A percentile compares a stretch with the other conserved stretches of the same genome.
These are phyloP conservation scores for Archips crataeganus DNA, from an alignment of 2,888 invertebrate species.

Conservation along the genomic window DNA sequence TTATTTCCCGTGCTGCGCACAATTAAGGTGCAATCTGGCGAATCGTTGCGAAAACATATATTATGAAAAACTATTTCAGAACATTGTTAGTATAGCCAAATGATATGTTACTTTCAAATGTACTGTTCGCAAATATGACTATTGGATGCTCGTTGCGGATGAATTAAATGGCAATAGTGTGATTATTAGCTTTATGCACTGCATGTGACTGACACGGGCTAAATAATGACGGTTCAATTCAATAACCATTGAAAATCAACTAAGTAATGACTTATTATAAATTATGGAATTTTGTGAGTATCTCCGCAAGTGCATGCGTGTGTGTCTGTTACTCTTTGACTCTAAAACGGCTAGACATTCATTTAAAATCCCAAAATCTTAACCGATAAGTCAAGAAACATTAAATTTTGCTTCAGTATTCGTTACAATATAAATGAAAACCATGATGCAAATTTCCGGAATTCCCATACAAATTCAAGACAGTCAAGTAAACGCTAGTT, in stretches of 20 bases:
- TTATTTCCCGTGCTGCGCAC: conserved; percentile 60
- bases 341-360: too few species aligned
- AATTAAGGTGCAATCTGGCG: conserved; percentile 67
- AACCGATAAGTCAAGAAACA: too few species aligned
- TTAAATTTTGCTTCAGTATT: too few species aligned
- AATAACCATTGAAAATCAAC: neutral
- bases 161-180: neutral
- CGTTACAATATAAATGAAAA: too few species aligned
- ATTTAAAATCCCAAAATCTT: too few species aligned
- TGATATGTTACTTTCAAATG: conserved; percentile 80
- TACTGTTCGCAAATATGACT: conserved; percentile 53
- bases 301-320: too few species aligned
- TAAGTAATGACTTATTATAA: too few species aligned
- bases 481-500: too few species aligned
- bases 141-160: neutral
- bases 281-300: too few species aligned
- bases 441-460: too few species aligned
- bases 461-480: too few species aligned
- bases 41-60: conserved; percentile 46
- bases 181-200: neutral
- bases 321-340: too few species aligned
- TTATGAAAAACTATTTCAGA: conserved; percentile 57
- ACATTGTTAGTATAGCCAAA: conserved; percentile 64
- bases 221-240: neutral
- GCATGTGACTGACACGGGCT: neutral